phyloP scores from a whole-genome alignment of 2,888 invertebrate species.

The Drosophila pseudotakahashii region DNA sequence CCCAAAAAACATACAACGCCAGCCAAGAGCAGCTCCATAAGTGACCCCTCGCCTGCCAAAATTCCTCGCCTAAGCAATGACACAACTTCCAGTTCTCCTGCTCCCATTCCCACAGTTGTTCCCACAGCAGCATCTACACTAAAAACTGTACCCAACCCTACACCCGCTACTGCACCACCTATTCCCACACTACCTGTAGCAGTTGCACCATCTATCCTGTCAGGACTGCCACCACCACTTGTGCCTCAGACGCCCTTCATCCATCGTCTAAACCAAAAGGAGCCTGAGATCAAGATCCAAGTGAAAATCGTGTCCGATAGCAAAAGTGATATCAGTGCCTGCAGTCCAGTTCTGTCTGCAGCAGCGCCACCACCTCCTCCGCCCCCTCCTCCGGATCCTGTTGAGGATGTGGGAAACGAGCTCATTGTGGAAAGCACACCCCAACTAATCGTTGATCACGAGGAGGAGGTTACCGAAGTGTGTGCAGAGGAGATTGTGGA shows the following conservation, averaged over 20 bases:
- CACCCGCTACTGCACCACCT: constrained; percentile 66
- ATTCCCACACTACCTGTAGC: constrained; percentile 8
- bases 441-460: constrained; percentile 81
- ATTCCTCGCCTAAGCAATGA: constrained; percentile 55
- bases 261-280: constrained; percentile 83
- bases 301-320: constrained; percentile 83
- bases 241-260: constrained; percentile 81
- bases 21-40: constrained; percentile 26
- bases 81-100: not conserved
- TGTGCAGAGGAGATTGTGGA: constrained; percentile 71
- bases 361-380: constrained; percentile 10
- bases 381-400: constrained; percentile 51
- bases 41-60: constrained; percentile 58
- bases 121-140: not conserved
- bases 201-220: constrained; percentile 35
- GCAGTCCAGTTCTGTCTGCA: constrained; percentile 6
- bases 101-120: not conserved
- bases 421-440: constrained; percentile 70
- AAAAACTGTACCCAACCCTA: not conserved
- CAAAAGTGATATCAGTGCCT: constrained; percentile 52
- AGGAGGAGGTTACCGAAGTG: constrained; percentile 81
- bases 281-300: constrained; percentile 84
- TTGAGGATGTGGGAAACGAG: constrained; percentile 63
- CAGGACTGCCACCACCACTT: constrained; percentile 71
- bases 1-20: constrained; percentile 53